Evolutionary conservation across 2,797 vertebrate genomes (phyloP), one percentile per base, ranked within the genome.

Genomic region (Adrianichthys oophorus): DNA sequence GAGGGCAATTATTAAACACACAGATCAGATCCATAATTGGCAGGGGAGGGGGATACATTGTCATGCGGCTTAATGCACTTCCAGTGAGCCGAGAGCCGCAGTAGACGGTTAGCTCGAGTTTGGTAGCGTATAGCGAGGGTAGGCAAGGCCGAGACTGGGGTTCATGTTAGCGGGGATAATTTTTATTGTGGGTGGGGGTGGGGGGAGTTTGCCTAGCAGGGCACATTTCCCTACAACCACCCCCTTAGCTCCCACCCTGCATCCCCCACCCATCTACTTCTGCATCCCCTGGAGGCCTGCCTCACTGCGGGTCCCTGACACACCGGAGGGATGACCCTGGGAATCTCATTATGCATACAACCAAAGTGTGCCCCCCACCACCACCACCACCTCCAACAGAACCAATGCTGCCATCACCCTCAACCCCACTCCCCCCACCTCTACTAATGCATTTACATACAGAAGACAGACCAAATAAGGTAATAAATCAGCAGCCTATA

Each of bases 381-480:
- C 16, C 43, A 45, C 43, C 7, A 10, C 44, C 44, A 18, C n/a
- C 8, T 32, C 69, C 74, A 77, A 62, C 70, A 68, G 60, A 73
- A 63, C 79, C 78, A 76, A 57, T 29, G n/a, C 70, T 51, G 32
- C 76, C 68, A 12, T 78, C 70, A 79, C 69, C 80, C 72, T 69
- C 77, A 78, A 70, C 76, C 84, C 67, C 41, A 65, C 72, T 19
- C 46, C 74, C 69, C 63, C 76, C 62, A 21, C 76, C 66, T 82
- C 76, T 72, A 82, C 86, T 79, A 80, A 66, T 48, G 78, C 87
- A 93, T 93, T 92, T 92, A 89, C 91, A 93, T 92, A 90, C 89
- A 91, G 90, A 92, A 92, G 90, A 92, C 90, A 91, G 90, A 90
- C 90, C 92, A 92, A 93, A 93, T 91, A 93, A 92, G 90, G 90